Conservation (phyloP, 2,797 vertebrate genomes). For the Rhodeus uyekii region DNA sequence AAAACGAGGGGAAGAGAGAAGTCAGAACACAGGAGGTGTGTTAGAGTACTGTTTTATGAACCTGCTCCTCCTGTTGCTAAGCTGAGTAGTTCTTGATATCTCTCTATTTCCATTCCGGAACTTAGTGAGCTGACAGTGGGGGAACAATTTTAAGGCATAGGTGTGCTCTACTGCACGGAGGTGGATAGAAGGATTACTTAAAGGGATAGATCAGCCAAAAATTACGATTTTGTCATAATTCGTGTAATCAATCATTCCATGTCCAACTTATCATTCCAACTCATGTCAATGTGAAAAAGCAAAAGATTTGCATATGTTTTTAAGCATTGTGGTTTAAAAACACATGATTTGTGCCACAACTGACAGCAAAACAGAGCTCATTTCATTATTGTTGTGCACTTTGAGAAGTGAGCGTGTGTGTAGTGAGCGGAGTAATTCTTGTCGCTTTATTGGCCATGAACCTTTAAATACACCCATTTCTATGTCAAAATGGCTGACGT, state of each 20-base stretch:
- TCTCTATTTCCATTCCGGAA: not conserved
- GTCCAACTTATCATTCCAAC: too few relatives aligned
- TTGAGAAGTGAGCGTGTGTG: too few relatives aligned
- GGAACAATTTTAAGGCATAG: not conserved
- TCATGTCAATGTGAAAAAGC: too few relatives aligned
- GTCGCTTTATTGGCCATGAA: too few relatives aligned
- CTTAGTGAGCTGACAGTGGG: not conserved
- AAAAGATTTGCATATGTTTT: too few relatives aligned
- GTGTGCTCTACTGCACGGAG: not conserved
- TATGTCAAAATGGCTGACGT: too few relatives aligned
- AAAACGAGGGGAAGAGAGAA: not conserved
- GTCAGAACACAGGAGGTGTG: conserved; percentile 1
- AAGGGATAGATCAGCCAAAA: not conserved
- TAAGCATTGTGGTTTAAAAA: too few relatives aligned
- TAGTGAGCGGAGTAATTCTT: too few relatives aligned
- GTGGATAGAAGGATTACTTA: not conserved
- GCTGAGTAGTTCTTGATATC: conserved; percentile 29
- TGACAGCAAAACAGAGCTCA: too few relatives aligned
- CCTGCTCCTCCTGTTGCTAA: conserved; percentile 53
- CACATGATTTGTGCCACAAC: too few relatives aligned
- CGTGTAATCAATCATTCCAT: not conserved
- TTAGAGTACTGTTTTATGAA: conserved; percentile 21
- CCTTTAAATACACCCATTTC: too few relatives aligned
- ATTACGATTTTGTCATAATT: not conserved
- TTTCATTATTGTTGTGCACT: too few relatives aligned